phyloP scores from a whole-genome alignment of 2,888 invertebrate genomes.

The Argynnis bischoffii region DNA sequence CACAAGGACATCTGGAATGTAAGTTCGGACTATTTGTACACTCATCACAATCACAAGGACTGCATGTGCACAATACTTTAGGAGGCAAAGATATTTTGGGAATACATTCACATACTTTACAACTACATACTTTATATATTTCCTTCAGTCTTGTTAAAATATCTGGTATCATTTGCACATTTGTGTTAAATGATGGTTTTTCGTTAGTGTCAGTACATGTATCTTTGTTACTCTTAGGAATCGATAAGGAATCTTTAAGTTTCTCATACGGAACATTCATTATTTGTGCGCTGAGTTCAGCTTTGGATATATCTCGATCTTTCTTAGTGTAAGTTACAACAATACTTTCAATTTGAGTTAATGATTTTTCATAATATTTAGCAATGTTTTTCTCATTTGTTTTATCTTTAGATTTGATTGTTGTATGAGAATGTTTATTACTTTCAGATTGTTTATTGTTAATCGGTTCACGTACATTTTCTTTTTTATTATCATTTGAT shows the following conservation, averaged over 20 bases:
- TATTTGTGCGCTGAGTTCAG: conserved; percentile 55
- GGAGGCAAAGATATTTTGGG: conserved; percentile 31
- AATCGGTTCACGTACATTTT: conserved; percentile 2
- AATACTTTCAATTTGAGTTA: conserved; percentile 24
- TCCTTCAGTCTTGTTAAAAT: conserved; percentile 60
- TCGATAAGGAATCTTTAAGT: conserved; percentile 42
- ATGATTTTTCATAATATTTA: conserved; percentile 25
- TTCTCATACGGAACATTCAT: conserved; percentile 54
- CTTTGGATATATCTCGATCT: conserved; percentile 42
- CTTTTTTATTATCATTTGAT: background rate
- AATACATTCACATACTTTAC: conserved; percentile 67
- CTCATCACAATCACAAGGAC: conserved; percentile 53
- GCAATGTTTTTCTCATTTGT: conserved; percentile 3
- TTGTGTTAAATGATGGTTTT: conserved; percentile 9
- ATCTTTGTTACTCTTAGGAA: conserved; percentile 6
- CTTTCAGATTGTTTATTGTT: conserved; percentile 18
- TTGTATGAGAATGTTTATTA: conserved; percentile 22
- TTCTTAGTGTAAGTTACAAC: conserved; percentile 30
- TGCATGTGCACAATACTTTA: conserved; percentile 49
- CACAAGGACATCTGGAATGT: conserved; percentile 43
- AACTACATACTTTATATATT: conserved; percentile 64
- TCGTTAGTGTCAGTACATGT: background rate
- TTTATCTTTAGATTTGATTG: conserved; percentile 17
- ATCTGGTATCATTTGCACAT: conserved; percentile 46
- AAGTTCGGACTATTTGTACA: conserved; percentile 40